Percentiles rank a stretch among this genome's conserved stretches.
Evolutionary conservation across 2,113 vertebrate species (phyloP).

Genomic region (Quiscalus mexicanus): DNA sequence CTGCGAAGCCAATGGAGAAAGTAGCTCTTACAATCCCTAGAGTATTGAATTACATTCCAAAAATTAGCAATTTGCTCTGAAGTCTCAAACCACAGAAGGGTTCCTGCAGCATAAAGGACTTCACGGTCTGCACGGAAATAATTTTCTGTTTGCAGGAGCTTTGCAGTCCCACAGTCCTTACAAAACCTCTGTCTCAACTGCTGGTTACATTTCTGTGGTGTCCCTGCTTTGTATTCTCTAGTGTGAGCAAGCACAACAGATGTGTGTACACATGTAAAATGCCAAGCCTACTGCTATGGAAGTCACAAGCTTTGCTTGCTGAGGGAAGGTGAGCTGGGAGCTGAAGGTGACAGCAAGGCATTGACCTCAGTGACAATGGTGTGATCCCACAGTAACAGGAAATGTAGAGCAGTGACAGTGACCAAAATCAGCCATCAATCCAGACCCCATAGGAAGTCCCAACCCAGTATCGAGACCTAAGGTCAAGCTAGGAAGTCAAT

Average conservation of each 20-base stretch:
- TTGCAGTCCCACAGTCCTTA: background rate
- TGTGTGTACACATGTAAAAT: background rate
- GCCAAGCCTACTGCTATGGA: background rate
- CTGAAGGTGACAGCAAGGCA: background rate
- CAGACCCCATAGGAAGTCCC: background rate
- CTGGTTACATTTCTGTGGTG: background rate
- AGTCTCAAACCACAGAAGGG: background rate
- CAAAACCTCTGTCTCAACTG: background rate
- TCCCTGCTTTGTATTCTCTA: background rate
- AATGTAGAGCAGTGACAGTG: background rate
- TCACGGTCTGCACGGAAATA: background rate
- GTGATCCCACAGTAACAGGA: background rate
- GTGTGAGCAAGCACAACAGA: background rate
- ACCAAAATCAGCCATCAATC: background rate
- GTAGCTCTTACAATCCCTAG: background rate
- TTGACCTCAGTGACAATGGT: background rate
- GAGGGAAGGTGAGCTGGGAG: background rate
- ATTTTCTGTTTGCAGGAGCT: background rate
- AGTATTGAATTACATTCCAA: background rate
- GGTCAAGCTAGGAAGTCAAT: background rate
- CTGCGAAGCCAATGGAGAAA: background rate
- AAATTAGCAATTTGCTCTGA: background rate
- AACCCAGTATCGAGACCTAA: background rate
- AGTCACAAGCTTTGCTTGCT: background rate
- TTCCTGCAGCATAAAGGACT: background rate